These are phyloP conservation scores for Anolis carolinensis DNA, from an alignment of 2,113 vertebrate species.

Conservation along the genomic window DNA sequence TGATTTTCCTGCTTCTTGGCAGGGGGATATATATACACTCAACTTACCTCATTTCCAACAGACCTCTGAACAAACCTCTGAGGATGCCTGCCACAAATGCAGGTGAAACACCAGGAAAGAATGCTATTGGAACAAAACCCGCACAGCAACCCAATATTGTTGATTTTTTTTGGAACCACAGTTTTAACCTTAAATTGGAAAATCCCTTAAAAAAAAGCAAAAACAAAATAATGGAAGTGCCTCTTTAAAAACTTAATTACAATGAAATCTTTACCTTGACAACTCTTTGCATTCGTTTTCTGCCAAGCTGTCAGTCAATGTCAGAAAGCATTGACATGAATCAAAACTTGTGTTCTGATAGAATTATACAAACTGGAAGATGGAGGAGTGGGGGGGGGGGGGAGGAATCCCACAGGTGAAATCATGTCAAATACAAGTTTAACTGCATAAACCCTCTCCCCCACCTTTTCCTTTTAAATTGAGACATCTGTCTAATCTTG, in stretches of 20 bases:
- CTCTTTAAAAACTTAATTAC: slow-evolving; percentile 47
- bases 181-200: too few species aligned
- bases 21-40: too few species aligned
- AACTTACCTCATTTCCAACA: too few species aligned
- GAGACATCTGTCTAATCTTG: slow-evolving; percentile 72
- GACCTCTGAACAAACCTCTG: too few species aligned
- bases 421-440: slow-evolving; percentile 67
- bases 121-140: too few species aligned
- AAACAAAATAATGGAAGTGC: slow-evolving; percentile 11
- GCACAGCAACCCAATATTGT: too few species aligned
- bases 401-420: slow-evolving; percentile 69
- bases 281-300: slow-evolving; percentile 72
- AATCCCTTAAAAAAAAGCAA: too few species aligned
- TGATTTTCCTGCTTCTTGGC: too few species aligned
- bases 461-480: slow-evolving; percentile 63
- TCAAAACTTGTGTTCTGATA: slow-evolving; percentile 78
- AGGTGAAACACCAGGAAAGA: too few species aligned
- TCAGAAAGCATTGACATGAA: slow-evolving; percentile 69
- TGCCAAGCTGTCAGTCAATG: slow-evolving; percentile 73
- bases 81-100: too few species aligned
- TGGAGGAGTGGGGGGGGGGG: slow-evolving; percentile 46
- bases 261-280: slow-evolving; percentile 66
- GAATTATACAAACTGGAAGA: slow-evolving; percentile 72
- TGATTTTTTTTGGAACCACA: too few species aligned
- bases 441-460: slow-evolving; percentile 52